phyloP scores from a whole-genome alignment of 2,888 invertebrate genomes.

The Gnatocerus cornutus region DNA sequence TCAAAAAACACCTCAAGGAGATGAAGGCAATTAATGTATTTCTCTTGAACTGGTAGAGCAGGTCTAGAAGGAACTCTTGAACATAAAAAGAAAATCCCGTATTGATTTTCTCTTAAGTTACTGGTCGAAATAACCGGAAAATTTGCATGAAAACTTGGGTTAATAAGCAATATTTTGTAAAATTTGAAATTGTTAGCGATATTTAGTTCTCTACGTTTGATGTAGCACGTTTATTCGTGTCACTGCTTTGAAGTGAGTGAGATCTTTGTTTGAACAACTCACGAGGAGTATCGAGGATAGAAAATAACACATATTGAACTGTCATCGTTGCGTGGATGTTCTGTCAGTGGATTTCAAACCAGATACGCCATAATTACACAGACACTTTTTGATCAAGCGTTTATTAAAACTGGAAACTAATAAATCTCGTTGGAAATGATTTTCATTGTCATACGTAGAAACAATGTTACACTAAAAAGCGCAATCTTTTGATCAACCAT shows the following conservation, averaged over 20 bases:
- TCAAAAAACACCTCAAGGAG: constrained; percentile 5
- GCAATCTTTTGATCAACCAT: not conserved
- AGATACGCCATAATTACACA: constrained; percentile 11
- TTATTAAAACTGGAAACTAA: constrained; percentile 6
- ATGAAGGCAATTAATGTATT: constrained; percentile 26
- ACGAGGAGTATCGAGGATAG: constrained; percentile 26
- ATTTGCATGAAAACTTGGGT: constrained; percentile 22
- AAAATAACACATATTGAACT: constrained; percentile 40
- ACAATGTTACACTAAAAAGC: constrained; percentile 6
- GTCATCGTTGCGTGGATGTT: constrained; percentile 7
- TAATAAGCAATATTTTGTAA: constrained; percentile 25
- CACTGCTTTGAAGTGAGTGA: constrained; percentile 40
- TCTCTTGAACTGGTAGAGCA: constrained; percentile 10
- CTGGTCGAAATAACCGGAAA: constrained; percentile 22
- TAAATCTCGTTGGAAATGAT: not conserved
- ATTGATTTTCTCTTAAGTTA: constrained; percentile 34
- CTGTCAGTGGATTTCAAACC: not conserved
- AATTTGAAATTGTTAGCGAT: constrained; percentile 23
- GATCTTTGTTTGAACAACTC: constrained; percentile 44
- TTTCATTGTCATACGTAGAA: not conserved
- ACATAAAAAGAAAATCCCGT: constrained; percentile 11
- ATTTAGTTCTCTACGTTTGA: constrained; percentile 42
- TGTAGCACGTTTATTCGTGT: constrained; percentile 42
- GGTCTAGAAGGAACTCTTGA: constrained; percentile 9
- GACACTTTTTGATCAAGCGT: not conserved